These are phyloP conservation scores for Pagrus major DNA, from an alignment of 2,113 vertebrate genomes.

Conservation along the genomic window DNA sequence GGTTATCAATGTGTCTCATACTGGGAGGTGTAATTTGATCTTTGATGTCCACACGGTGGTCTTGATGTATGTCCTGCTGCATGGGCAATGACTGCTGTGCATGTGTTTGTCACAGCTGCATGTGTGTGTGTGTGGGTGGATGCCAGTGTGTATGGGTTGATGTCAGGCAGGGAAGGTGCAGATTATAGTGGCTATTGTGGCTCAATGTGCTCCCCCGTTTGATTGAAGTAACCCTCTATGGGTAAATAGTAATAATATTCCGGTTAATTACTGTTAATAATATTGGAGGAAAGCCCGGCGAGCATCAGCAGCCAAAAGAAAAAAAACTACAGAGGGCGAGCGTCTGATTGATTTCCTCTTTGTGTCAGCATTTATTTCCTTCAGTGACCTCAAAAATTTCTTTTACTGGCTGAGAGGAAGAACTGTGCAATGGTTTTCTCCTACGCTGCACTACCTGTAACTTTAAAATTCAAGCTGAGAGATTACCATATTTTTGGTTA, in stretches of 20 bases:
- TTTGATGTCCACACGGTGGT: conserved; percentile 79
- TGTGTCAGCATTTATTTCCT: conserved; percentile 13
- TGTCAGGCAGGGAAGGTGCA: conserved; percentile 10
- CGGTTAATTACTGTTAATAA: not conserved
- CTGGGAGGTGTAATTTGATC: conserved; percentile 84
- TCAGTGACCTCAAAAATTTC: not conserved
- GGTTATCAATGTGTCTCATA: conserved; percentile 85
- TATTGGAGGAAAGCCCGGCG: not conserved
- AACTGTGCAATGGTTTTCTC: not conserved
- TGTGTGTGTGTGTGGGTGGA: conserved; percentile 14
- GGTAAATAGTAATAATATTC: conserved; percentile 18
- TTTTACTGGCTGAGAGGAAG: not conserved
- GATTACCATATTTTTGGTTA: not conserved
- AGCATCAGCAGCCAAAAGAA: not conserved
- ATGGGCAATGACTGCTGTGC: conserved; percentile 75
- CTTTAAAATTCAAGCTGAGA: not conserved
- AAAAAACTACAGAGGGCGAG: not conserved
- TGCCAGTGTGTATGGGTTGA: conserved; percentile 19
- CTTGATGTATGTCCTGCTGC: conserved; percentile 80
- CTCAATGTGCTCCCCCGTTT: conserved; percentile 4
- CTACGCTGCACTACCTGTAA: not conserved
- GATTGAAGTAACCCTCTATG: not conserved
- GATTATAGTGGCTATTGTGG: conserved; percentile 19
- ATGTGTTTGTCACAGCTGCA: conserved; percentile 55
- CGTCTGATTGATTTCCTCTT: not conserved